Percentiles rank a stretch among this genome's conserved stretches.
Evolutionary conservation across 2,888 invertebrate genomes (phyloP).

Genomic region (Pelosia muscerda): DNA sequence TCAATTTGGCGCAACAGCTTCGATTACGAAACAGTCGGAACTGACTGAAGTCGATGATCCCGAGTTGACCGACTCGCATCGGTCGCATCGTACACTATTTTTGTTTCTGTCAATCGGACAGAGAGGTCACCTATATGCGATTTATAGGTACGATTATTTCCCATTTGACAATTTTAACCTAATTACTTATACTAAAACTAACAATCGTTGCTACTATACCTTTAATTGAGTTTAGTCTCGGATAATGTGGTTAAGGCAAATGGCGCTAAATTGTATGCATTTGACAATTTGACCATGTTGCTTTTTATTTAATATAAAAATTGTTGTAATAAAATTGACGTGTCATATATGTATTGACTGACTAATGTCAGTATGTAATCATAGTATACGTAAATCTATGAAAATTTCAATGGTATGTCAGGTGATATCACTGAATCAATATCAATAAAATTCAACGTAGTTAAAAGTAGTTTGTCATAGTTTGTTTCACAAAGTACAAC

Average conservation of each 20-base stretch:
- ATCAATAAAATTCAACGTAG: not conserved
- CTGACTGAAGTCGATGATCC: constrained; percentile 63
- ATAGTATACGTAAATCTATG: not conserved
- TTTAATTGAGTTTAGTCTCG: no score
- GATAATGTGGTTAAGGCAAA: no score
- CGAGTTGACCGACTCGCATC: constrained; percentile 57
- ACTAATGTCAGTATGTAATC: no score
- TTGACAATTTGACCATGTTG: no score
- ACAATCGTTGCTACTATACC: no score
- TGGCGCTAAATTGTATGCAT: no score
- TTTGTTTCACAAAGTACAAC: not conserved
- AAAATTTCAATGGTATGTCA: not conserved
- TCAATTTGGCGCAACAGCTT: constrained; percentile 60
- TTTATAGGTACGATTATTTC: constrained; percentile 36
- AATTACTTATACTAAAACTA: no score
- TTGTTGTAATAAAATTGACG: not conserved
- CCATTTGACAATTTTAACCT: constrained; percentile 1
- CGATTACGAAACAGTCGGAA: constrained; percentile 58
- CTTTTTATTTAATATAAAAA: not conserved
- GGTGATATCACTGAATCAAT: not conserved
- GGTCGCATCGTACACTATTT: constrained; percentile 58
- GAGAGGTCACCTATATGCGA: constrained; percentile 12
- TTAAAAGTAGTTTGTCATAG: not conserved
- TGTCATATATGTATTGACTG: no score
- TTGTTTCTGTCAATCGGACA: constrained; percentile 59